These are phyloP conservation scores for Bungarus multicinctus DNA, from an alignment of 2,113 vertebrate genomes.

Conservation along the genomic window DNA sequence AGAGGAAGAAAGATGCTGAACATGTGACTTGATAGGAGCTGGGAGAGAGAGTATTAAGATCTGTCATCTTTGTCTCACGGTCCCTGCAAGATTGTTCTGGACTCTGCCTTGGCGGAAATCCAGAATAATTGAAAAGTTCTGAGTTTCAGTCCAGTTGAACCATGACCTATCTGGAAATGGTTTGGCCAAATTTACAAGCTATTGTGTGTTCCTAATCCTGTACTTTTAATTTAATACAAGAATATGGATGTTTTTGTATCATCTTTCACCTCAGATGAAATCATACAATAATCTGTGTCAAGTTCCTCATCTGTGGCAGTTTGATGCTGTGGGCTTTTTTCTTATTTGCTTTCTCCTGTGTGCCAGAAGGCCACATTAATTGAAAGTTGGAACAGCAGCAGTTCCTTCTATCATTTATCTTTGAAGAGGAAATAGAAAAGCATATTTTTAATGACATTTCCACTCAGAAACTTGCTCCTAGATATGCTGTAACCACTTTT, in stretches of 20 bases:
- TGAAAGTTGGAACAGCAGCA: background rate
- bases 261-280: background rate
- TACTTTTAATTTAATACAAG: background rate
- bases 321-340: background rate
- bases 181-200: background rate
- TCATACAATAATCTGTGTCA: background rate
- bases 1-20: background rate
- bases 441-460: background rate
- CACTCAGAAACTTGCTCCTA: background rate
- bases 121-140: background rate
- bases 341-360: background rate
- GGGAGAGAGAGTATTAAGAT: background rate
- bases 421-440: background rate
- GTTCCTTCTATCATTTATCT: background rate
- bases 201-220: background rate
- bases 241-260: background rate
- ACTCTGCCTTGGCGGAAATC: background rate
- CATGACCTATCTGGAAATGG: background rate
- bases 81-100: background rate
- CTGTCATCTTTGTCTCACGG: background rate
- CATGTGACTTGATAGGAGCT: background rate
- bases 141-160: background rate
- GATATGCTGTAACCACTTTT: background rate
- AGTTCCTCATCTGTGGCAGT: background rate
- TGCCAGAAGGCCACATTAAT: background rate